phyloP scores from a whole-genome alignment of 2,888 invertebrate species.

The Leptopilina drosophilae region DNA sequence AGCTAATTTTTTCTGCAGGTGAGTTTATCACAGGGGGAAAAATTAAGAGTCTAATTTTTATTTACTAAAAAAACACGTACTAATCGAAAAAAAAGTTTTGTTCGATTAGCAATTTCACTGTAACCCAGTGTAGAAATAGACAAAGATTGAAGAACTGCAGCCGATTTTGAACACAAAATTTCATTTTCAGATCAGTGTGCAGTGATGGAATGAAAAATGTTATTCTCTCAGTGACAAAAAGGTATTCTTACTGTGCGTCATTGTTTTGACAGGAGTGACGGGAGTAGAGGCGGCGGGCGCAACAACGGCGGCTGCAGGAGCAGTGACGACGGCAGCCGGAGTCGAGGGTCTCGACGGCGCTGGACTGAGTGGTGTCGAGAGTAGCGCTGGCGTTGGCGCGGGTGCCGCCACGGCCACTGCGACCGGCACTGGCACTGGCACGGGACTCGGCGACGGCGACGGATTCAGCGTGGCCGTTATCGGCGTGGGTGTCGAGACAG shows the following conservation, averaged over 20 bases:
- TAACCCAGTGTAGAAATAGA: too few relatives aligned
- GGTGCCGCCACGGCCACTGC: constrained; percentile 59
- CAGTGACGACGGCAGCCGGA: constrained; percentile 51
- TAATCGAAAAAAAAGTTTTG: too few relatives aligned
- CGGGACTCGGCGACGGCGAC: constrained; percentile 63
- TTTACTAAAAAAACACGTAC: too few relatives aligned
- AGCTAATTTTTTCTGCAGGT: too few relatives aligned
- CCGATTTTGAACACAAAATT: too few relatives aligned
- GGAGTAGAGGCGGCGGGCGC: constrained; percentile 39
- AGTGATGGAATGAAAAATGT: too few relatives aligned
- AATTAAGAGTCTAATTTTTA: too few relatives aligned
- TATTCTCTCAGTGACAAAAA: too few relatives aligned
- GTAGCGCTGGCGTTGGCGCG: constrained; percentile 53
- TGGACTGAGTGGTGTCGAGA: constrained; percentile 62
- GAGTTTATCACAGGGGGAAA: too few relatives aligned
- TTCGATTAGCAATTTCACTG: too few relatives aligned
- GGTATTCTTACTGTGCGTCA: constrained; percentile 66
- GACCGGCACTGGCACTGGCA: constrained; percentile 45
- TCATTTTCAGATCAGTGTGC: too few relatives aligned
- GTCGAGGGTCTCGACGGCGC: constrained; percentile 68
- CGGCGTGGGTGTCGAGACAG: constrained; percentile 54
- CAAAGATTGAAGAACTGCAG: too few relatives aligned
- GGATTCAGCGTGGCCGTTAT: constrained; percentile 65
- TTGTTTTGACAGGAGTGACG: constrained; percentile 62
- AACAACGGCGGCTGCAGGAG: constrained; percentile 43